Evolutionary conservation across 2,113 vertebrate genomes (phyloP).

Genomic region (Mirza zaza): DNA sequence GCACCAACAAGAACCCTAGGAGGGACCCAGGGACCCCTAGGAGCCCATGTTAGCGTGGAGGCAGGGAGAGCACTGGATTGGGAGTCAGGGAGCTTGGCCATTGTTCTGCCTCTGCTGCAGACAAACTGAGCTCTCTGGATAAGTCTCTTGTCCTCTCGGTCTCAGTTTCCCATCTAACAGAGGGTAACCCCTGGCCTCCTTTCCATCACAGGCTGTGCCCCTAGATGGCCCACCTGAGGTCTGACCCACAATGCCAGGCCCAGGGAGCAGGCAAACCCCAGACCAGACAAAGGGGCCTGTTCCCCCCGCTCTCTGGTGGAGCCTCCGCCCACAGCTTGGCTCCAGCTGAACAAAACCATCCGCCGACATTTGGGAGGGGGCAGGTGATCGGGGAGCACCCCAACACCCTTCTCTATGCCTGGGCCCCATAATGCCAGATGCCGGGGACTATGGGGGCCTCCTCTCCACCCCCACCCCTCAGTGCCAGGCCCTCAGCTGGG

Average conservation of each 20-base stretch:
- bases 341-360: conserved; percentile 68
- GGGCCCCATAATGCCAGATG: conserved; percentile 6
- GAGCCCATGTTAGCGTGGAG: not conserved
- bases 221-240: not conserved
- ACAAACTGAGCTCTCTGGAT: not conserved
- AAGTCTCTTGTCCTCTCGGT: not conserved
- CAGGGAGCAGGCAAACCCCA: not conserved
- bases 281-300: conserved; percentile 66
- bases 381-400: not conserved
- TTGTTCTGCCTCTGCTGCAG: no score
- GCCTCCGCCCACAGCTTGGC: conserved; percentile 33
- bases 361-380: conserved; percentile 11
- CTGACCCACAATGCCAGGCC: not conserved
- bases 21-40: not conserved
- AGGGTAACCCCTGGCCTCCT: not conserved
- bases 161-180: not conserved
- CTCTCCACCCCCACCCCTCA: not conserved
- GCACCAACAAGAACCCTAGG: not conserved
- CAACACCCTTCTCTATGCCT: not conserved
- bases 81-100: not conserved
- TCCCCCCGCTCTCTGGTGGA: not conserved
- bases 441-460: not conserved
- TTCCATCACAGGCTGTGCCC: not conserved
- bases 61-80: not conserved
- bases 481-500: not conserved